phyloP scores from a whole-genome alignment of 2,797 vertebrate species.

The Xerus rutilus region DNA sequence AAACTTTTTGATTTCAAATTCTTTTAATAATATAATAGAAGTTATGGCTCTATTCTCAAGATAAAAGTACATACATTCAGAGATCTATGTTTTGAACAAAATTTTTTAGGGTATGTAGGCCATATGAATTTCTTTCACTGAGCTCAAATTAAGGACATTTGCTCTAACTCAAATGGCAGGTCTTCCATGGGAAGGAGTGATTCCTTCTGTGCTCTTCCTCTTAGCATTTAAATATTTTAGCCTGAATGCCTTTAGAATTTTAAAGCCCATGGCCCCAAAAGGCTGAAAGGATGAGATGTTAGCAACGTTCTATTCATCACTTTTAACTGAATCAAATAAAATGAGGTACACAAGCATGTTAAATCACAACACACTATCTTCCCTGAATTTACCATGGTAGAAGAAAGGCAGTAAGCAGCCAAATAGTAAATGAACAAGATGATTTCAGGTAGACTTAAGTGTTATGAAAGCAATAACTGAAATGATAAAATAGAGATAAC shows the following conservation, averaged over 20 bases:
- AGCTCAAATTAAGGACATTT: background rate
- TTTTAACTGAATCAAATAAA: slow-evolving; percentile 48
- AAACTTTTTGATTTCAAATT: background rate
- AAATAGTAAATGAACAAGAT: background rate
- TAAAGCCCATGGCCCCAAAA: background rate
- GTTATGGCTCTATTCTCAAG: background rate
- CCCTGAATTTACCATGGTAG: background rate
- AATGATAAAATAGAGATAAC: background rate
- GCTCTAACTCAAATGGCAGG: background rate
- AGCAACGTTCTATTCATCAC: background rate
- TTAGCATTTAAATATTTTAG: background rate
- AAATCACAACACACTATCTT: background rate
- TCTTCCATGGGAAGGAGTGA: background rate
- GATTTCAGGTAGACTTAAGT: background rate
- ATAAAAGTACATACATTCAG: background rate
- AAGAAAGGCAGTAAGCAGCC: background rate
- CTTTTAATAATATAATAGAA: slow-evolving; percentile 22
- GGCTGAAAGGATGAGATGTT: background rate
- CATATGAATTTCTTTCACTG: background rate
- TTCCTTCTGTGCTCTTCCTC: background rate
- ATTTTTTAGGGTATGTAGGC: background rate
- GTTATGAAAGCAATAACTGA: background rate
- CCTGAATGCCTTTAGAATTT: background rate
- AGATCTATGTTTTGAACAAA: background rate
- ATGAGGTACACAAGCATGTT: background rate